phyloP scores from a whole-genome alignment of 1,140 invertebrate species.

The Drosophila sturtevanti region DNA sequence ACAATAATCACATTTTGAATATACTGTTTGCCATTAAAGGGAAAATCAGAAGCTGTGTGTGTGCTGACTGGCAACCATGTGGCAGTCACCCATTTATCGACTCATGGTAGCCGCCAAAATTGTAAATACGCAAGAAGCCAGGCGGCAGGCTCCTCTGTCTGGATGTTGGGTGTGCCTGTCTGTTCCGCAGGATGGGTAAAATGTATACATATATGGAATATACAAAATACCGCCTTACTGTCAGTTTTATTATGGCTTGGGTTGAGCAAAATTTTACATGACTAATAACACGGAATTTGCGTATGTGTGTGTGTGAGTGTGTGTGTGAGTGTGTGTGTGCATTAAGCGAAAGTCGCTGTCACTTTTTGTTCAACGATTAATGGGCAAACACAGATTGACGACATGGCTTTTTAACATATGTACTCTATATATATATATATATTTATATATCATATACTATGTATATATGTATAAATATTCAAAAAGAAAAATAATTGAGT shows the following conservation, averaged over 20 bases:
- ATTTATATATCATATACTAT: not conserved
- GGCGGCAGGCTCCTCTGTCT: not conserved
- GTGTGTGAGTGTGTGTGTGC: conserved; percentile 4
- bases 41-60: conserved; percentile 6
- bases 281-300: conserved; percentile 65
- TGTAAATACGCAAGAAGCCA: conserved; percentile 40
- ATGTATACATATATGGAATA: not conserved
- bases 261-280: conserved; percentile 71
- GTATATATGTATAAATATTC: conserved; percentile 8
- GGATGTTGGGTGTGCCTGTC: conserved; percentile 3
- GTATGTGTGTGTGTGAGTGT: not conserved
- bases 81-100: conserved; percentile 55
- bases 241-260: conserved; percentile 66
- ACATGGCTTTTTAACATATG: not conserved
- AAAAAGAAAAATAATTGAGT: conserved; percentile 47
- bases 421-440: conserved; percentile 9
- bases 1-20: conserved; percentile 51
- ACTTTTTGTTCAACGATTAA: conserved; percentile 44
- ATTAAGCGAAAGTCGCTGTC: conserved; percentile 41
- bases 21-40: conserved; percentile 5
- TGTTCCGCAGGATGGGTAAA: conserved; percentile 10
- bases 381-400: conserved; percentile 17
- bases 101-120: conserved; percentile 42
- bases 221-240: conserved; percentile 26
- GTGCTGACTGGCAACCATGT: conserved; percentile 6